Evolutionary conservation across 2,113 vertebrate genomes (phyloP), one percentile per base, ranked within the genome.

Genomic region (Malurus melanocephalus): DNA sequence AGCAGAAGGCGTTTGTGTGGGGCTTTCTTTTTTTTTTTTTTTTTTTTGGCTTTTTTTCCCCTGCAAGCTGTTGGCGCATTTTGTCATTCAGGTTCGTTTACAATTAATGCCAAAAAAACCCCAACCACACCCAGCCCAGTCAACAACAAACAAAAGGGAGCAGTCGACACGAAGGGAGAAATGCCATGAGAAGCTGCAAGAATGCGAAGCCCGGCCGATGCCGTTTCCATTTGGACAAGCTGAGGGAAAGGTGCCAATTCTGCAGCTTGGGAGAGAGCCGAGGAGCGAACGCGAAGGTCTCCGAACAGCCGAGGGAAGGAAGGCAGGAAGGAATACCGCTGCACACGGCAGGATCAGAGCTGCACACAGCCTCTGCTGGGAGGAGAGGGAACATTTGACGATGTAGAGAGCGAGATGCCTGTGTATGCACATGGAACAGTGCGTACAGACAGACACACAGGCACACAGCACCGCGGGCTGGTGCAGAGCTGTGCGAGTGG

Each of bases 81-180:
- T 97, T 97, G 95, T 96, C 95, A 96, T 95, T 97, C 92, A 94
- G 96, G 94, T 97, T 97, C 92, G 11, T 96, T 97, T 96, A 95
- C 91, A 96, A 97, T 97, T 97, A 97, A 96, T 96, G 91, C 52
- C 87, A 96, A 95, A 95, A 94, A 69, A 88, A 1, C 0, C 62
- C 90, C 77, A 83, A 92, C 89, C 83, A 96, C 91, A 89, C 89
- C 95, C 96, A 97, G 95, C 90, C 95, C 74, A 95, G 96, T 96
- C 97, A 97, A 97, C 96, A 97, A 97, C 96, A 97, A 97, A 97
- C 97, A 97, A 97, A 97, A 96, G 96, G 95, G 92, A 97, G 83
- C 92, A 96, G 95, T 95, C 90, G 92, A 96, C 93, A 92, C 88
- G 43, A 79, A 96, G 93, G 94, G 90, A 95, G 95, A 94, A 93